Conservation (phyloP, 2,113 vertebrate species). For the Cervus canadensis region DNA sequence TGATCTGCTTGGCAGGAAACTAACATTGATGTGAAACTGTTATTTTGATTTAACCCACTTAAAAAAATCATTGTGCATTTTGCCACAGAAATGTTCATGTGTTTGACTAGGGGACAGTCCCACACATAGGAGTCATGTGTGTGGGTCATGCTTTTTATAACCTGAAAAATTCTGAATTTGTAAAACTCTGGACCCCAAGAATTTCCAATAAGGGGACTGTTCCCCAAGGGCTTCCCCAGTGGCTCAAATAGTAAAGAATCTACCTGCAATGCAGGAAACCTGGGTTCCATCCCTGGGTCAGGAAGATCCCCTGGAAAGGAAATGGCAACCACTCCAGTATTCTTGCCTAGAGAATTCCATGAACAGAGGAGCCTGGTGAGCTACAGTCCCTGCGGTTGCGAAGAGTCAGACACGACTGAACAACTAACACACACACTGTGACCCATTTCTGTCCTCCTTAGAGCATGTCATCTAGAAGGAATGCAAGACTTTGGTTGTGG, state of each 20-base stretch:
- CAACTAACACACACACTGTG: background rate
- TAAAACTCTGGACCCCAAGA: background rate
- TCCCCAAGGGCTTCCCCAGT: background rate
- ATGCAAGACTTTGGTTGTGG: background rate
- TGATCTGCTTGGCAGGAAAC: background rate
- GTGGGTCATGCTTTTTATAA: background rate
- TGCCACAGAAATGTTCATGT: background rate
- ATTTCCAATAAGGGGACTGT: background rate
- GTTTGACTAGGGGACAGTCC: background rate
- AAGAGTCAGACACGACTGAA: background rate
- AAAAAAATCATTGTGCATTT: background rate
- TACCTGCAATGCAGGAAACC: background rate
- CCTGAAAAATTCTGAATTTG: slow-evolving; percentile 21
- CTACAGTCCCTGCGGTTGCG: background rate
- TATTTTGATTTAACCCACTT: background rate
- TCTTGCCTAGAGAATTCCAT: background rate
- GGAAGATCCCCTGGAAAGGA: background rate
- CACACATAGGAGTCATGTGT: background rate
- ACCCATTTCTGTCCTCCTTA: background rate
- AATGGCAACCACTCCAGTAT: background rate
- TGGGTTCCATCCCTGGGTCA: background rate
- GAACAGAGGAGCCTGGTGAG: background rate
- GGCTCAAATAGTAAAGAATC: background rate
- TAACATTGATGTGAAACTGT: background rate
- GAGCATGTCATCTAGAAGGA: background rate